Base-by-base conservation (phyloP, 2,797 vertebrate genomes). In the Artibeus lituratus region DNA sequence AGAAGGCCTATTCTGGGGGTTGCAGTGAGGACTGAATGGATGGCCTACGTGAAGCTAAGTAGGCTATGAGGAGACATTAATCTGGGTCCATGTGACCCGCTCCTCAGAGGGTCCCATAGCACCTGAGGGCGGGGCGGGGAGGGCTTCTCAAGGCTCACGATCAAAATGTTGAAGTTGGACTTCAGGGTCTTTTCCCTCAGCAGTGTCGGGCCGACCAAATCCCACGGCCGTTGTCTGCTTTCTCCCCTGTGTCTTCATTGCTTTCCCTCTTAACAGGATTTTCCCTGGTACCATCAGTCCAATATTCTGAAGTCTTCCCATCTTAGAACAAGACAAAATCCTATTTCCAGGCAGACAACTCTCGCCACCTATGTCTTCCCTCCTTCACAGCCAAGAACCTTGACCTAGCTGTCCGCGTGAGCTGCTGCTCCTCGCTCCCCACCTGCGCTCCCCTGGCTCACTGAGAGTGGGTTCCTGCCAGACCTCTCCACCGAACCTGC, bases 91-190 rank as follows among this genome's bases (percentile, higher is more conserved):
- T 32, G 42, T 72, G 35, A 59, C 1, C 32, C 2, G 2, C 42
- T 69, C 11, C 12, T 74, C 80, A 90, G 24, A 69, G 55, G 19
- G 29, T 51, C 62, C 42, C 65, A 12, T 7, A 7, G 11, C n/a
- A n/a, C 37, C 3, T 3, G 2, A 35, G 42, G 29, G 18, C 12
- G 12, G 37, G 55, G n/a, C n/a, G n/a, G n/a, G n/a, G n/a, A n/a
- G 69, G 42, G 42, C n/a, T 87, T 92, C 39, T 10, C 53, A n/a
- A 90, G 39, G 22, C 42, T 94, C 51, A 42, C 59, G 44, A 42
- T 85, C 42, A 47, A 69, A 62, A 7, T 29, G 29, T 5, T 81
- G 83, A 5, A 1, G 3, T 1, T 6, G 22, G 32, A 19, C 10
- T 12, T 37, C 81, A 6, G 39, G 62, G 77, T 21, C 49, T 22